A percentile compares a stretch with the other conserved stretches of the same genome.
These are phyloP conservation scores for Bos taurus DNA, from an alignment of 2,113 vertebrate species.

Conservation along the genomic window ARS-UCD2.0 NC_037332.1:21506501-21507000, in stretches of 20 bases:
- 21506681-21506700: not conserved
- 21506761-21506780: not conserved
- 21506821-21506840: not conserved
- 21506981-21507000: not conserved
- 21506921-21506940: not conserved
- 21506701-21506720: not conserved
- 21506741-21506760: not conserved
- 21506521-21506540: not conserved
- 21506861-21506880: not conserved
- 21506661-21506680: not conserved
- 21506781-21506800: not conserved
- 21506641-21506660: not conserved
- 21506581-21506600: not conserved
- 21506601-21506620: not conserved
- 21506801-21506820: not conserved
- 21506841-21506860: not conserved
- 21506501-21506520: not conserved
- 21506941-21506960: not conserved
- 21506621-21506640: not conserved
- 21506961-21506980: not conserved
- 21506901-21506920: not conserved
- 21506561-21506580: not conserved
- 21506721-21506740: not conserved
- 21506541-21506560: not conserved
- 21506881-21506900: not conserved